Conservation (phyloP, 2,797 vertebrate genomes). For the Bradypodion ventrale region DNA sequence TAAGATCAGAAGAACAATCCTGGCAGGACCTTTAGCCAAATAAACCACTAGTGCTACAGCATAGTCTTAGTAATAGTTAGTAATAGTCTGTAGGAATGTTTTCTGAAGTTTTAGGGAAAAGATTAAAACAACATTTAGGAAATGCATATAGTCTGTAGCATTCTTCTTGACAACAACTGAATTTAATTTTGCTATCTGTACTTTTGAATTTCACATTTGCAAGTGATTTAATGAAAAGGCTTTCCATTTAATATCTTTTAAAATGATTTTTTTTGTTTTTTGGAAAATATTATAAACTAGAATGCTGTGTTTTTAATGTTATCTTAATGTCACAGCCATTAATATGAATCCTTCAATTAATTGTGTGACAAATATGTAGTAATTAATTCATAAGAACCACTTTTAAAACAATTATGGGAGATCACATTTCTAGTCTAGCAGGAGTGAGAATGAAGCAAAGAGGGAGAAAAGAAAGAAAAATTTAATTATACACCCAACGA, state of each 20-base stretch:
- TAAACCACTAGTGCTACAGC: too few species aligned
- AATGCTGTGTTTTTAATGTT: not conserved
- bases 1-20: too few species aligned
- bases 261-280: not conserved
- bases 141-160: not conserved
- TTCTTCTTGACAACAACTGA: not conserved
- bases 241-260: not conserved
- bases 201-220: not conserved
- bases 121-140: not conserved
- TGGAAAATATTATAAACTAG: not conserved
- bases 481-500: slow-evolving; percentile 20
- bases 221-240: not conserved
- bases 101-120: not conserved
- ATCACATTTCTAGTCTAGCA: slow-evolving; percentile 8
- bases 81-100: not conserved
- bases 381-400: slow-evolving; percentile 35
- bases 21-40: too few species aligned
- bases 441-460: not conserved
- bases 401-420: slow-evolving; percentile 34
- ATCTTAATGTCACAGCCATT: not conserved
- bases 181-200: not conserved
- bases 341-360: not conserved
- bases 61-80: too few species aligned
- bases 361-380: slow-evolving; percentile 10
- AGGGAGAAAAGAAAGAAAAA: not conserved